Conservation (phyloP, 2,888 invertebrate genomes). For the Pyrrhosoma nymphula region DNA sequence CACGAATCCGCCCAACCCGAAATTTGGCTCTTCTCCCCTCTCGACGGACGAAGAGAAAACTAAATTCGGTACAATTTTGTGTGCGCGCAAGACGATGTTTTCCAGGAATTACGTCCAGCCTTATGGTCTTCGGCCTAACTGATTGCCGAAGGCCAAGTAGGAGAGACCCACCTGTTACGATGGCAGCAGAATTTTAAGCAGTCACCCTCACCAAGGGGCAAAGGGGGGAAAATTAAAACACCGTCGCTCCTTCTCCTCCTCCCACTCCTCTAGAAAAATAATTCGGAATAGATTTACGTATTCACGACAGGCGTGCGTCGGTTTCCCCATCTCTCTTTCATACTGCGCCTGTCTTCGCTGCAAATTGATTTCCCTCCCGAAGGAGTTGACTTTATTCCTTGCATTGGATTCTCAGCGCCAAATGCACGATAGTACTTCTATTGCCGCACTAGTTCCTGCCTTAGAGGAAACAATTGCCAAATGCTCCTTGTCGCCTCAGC, state of each 20-base stretch:
- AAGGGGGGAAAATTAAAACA: constrained; percentile 46
- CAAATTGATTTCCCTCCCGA: neutral
- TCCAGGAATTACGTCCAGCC: constrained; percentile 55
- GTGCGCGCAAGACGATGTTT: constrained; percentile 19
- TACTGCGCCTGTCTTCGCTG: constrained; percentile 5
- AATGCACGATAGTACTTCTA: neutral
- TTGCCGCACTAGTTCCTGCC: neutral
- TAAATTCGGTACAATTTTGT: constrained; percentile 63
- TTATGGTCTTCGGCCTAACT: constrained; percentile 49
- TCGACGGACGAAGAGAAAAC: constrained; percentile 50
- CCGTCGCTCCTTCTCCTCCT: neutral
- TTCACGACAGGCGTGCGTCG: neutral
- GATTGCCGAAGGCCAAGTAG: constrained; percentile 67
- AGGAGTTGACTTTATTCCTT: neutral
- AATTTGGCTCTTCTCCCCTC: constrained; percentile 45
- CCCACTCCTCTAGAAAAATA: neutral
- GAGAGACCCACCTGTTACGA: constrained; percentile 60
- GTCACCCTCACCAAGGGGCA: neutral
- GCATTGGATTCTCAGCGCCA: neutral
- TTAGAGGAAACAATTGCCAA: too few species aligned
- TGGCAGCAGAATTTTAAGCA: constrained; percentile 51
- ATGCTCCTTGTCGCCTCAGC: too few species aligned
- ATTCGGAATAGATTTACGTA: constrained; percentile 7
- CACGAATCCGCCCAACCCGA: constrained; percentile 53
- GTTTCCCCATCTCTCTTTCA: neutral